Percentiles rank a stretch among this genome's conserved stretches.
Conservation (phyloP, 2,797 vertebrate species). For the Orestias chungarensis region DNA sequence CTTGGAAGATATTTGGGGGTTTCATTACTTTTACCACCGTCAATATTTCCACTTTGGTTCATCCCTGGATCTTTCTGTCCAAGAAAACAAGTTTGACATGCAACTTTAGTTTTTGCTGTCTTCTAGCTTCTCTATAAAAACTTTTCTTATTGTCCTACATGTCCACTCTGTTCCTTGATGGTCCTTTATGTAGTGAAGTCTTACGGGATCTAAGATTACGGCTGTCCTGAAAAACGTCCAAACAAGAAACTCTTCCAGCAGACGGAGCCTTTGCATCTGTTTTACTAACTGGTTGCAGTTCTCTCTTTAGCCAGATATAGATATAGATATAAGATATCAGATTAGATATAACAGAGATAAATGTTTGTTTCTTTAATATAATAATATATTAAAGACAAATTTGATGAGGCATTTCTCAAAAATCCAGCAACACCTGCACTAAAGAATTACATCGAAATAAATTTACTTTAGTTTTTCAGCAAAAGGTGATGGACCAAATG, state of each 20-base stretch:
- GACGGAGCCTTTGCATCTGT: not conserved
- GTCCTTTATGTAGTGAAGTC: not conserved
- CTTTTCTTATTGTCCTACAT: not conserved
- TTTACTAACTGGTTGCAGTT: no score
- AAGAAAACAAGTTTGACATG: not conserved
- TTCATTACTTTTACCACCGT: not conserved
- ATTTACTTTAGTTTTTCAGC: no score
- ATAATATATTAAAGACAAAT: no score
- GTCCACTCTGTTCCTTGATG: not conserved
- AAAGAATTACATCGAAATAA: no score
- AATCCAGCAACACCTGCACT: no score
- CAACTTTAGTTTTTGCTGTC: not conserved
- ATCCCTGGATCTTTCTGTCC: not conserved
- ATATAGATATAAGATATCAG: no score
- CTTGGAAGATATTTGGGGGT: not conserved
- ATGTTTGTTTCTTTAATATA: no score
- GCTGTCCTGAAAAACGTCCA: no score
- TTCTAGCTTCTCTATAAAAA: not conserved
- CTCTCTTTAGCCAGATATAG: no score
- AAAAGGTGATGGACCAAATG: not conserved
- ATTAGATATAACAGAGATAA: no score
- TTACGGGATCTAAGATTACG: not conserved
- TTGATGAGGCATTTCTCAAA: no score
- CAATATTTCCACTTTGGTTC: not conserved
- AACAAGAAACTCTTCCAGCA: no score